Base-by-base conservation (phyloP, 2,113 vertebrate species). In the Nymphicus hollandicus region DNA sequence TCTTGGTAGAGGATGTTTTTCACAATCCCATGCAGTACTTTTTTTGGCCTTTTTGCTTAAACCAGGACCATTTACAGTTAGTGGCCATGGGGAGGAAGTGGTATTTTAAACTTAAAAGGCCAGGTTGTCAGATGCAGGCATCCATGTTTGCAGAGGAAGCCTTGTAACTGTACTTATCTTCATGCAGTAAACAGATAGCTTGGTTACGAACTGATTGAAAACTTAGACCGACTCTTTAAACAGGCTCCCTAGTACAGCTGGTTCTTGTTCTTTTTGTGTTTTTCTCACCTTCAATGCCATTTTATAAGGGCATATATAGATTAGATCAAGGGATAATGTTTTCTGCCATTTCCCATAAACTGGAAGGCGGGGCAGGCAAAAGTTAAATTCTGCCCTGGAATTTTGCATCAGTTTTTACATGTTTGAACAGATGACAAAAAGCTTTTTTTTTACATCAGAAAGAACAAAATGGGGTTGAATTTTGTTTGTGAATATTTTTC, bases 191-290 rank as follows among this genome's bases (percentile, higher is more conserved):
- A 92, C 77, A 95, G 79, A 93, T 78, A 86, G 50, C 66, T 84
- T 76, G 56, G 44, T 92, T 91, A 94, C 82, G 63, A 81, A 46
- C 56, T 79, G 80, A 74, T 50, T 93, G 88, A 88, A 94, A 95
- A 91, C 72, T 90, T 96, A 80, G 71, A 77, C 13, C 2, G 3
- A 15, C 17, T 81, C 39, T 90, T 86, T 83, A 88, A 94, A 81
- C 27, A 65, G 77, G 11, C 73, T 86, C 82, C n/a, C 24, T 78
- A 91, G 56, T 46, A 94, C 88, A 94, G 90, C 88, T 93, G 94
- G 49, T 91, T 94, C 92, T 76, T 96, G 92, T 95, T 95, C 92
- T 84, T 88, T 56, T 89, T 92, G 69, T 94, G 86, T 86, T 83
- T 96, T 92, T 95, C 81, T 93, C 88, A 89, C 91, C 94, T 96